phyloP scores from a whole-genome alignment of 2,888 invertebrate genomes.

The Muschampia plurimacula region DNA sequence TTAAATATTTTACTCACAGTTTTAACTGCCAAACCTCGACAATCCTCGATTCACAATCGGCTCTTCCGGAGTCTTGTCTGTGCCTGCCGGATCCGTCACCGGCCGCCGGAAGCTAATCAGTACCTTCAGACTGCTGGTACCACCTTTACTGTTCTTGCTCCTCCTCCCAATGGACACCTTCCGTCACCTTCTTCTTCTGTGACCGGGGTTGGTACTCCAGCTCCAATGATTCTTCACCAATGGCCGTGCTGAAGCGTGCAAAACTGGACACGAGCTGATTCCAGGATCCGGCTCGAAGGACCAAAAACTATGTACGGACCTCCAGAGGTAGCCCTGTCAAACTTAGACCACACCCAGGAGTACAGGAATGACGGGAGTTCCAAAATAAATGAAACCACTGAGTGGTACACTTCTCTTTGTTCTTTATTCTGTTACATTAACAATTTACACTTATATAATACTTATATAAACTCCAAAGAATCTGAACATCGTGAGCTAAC shows the following conservation, averaged over 20 bases:
- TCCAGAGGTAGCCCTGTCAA: too few species aligned
- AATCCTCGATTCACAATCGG: background rate
- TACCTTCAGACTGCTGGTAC: background rate
- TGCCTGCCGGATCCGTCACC: too few species aligned
- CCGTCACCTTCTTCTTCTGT: background rate
- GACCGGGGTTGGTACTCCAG: background rate
- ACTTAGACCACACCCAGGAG: too few species aligned
- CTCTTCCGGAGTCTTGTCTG: background rate
- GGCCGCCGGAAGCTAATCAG: background rate
- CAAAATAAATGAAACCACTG: too few species aligned
- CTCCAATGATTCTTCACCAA: background rate
- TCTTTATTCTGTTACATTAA: too few species aligned
- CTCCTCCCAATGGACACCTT: background rate
- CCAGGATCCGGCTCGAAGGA: constrained; percentile 2
- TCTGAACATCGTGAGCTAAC: too few species aligned
- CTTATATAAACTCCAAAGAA: too few species aligned
- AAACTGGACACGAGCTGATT: background rate
- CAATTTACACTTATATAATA: too few species aligned
- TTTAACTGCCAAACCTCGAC: constrained; percentile 4
- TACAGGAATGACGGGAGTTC: too few species aligned
- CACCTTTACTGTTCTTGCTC: background rate
- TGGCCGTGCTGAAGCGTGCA: background rate
- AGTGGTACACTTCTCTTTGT: too few species aligned
- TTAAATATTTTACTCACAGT: background rate
- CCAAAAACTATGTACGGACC: background rate